These are phyloP conservation scores for Teleopsis dalmanni DNA, from an alignment of 1,140 invertebrate genomes.

Conservation along the genomic window DNA sequence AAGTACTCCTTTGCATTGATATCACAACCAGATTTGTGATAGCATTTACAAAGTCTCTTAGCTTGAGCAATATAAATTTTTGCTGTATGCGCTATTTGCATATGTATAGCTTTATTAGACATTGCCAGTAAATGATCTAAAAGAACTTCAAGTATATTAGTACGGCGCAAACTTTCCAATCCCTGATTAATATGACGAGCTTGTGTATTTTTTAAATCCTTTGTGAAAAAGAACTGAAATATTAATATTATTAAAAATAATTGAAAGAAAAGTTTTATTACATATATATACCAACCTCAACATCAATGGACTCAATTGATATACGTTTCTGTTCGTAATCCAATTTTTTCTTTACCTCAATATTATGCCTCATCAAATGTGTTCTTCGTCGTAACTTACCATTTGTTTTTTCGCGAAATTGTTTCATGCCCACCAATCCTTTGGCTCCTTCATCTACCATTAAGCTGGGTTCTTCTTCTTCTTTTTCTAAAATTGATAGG, in stretches of 20 bases:
- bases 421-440: conserved; percentile 27
- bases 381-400: conserved; percentile 27
- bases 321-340: conserved; percentile 19
- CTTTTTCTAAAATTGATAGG: not conserved
- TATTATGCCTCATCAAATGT: conserved; percentile 33
- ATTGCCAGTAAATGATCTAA: conserved; percentile 29
- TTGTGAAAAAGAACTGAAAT: conserved; percentile 44
- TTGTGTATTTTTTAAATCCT: conserved; percentile 42
- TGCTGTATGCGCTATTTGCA: conserved; percentile 50
- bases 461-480: not conserved
- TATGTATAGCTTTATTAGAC: conserved; percentile 19
- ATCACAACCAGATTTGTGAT: conserved; percentile 51
- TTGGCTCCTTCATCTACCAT: conserved; percentile 9
- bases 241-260: not conserved
- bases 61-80: conserved; percentile 61
- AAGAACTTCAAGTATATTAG: conserved; percentile 58
- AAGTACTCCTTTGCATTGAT: conserved; percentile 48
- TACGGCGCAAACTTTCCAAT: conserved; percentile 49
- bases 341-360: conserved; percentile 28
- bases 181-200: conserved; percentile 31
- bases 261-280: not conserved
- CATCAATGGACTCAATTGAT: conserved; percentile 36
- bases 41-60: conserved; percentile 54
- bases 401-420: conserved; percentile 25
- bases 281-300: conserved; percentile 29